Base-by-base conservation (phyloP, 92 coral and sea anemone species). In the Umimayanthus chanpuru region DNA sequence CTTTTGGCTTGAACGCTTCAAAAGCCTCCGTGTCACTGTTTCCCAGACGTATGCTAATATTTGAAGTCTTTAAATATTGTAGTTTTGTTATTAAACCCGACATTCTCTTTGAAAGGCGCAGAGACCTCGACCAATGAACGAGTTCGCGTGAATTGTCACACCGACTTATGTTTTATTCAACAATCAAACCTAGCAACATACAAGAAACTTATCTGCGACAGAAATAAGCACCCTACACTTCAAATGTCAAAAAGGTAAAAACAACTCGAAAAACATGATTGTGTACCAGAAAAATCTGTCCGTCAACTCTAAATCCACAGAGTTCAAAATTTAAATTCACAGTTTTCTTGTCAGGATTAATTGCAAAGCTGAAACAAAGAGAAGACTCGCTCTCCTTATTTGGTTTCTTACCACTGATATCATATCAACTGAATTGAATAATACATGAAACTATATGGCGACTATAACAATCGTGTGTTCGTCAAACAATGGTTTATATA, bases 81-180 rank as follows among this genome's bases (percentile, higher is more conserved):
- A 50, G 39, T 30, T 70, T 83, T 83, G 87, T 83, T 83, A 83
- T 44, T 83, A 68, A 67, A 68, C 43, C 43, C 41, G 87, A 26
- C 41, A 70, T 40, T 68, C 41, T 83, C 67, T 83, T 83, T 83
- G 87, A 83, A 83, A 83, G 87, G 87, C 77, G 87, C 61, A 68
- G 7, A 20, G 4, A 23, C 6, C 43, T 70, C 65, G 40, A 72
- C 87, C 87, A 83, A 83, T 83, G 87, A 70, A 41, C 43, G 14
- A 5, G 77, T 70, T 83, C 21, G 64, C 32, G 36, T 78, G 65
- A 26, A 47, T 78, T 50, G 77, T 39, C 47, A 23, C 77, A 43
- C 55, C n/a, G n/a, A 40, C 10, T 14, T 6, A 83, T 83, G 77
- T 83, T 40, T 83, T 26, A 83, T 83, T 83, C 78, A 83, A 40